Evolutionary conservation across 2,113 vertebrate genomes (phyloP), one percentile per base, ranked within the genome.

Genomic region (Osmerus eperlanus): DNA sequence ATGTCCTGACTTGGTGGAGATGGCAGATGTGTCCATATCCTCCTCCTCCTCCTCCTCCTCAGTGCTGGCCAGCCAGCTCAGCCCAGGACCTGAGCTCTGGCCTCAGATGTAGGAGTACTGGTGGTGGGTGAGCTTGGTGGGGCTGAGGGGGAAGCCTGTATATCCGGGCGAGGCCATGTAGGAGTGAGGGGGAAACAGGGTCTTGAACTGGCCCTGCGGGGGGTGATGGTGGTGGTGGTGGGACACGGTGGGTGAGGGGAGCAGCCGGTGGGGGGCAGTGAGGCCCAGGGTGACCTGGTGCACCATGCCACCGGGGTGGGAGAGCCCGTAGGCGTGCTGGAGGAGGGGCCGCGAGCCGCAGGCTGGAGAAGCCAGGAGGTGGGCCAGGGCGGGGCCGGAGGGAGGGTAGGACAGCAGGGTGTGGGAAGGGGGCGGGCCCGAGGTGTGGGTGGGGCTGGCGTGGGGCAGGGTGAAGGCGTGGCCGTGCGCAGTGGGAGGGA

Each of bases 61-160:
- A 15, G 60, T 25, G 12, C 68, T 41, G 56, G 67, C 62, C 21
- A 19, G 29, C 58, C 76, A 18, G 76, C 78, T 47, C 41, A 47
- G 41, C 41, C 41, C 41, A 47, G 9, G 41, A 47, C 41, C 41
- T 47, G 41, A 47, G 41, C 41, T 47, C 41, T 79, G 73, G 21
- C 82, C 79, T 98, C 95, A 99, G 93, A 99, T 95, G 84, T 95
- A 99, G 0, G 96, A 95, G 91, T 95, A 99, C 93, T 98, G 97
- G 25, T 85, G 88, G 67, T 84, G 85, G 92, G 92, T 91, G 90
- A 96, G 94, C 86, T 98, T 97, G 72, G 93, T 96, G 55, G 96
- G 97, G 89, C 96, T 98, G 92, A 99, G 69, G 9, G 96, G 96
- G 88, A 99, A 99, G 84, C 94, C 95, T 13, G 94, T 89, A 90